Evolutionary conservation across 2,888 invertebrate species (phyloP).

Genomic region (Drosophila percnosoma): DNA sequence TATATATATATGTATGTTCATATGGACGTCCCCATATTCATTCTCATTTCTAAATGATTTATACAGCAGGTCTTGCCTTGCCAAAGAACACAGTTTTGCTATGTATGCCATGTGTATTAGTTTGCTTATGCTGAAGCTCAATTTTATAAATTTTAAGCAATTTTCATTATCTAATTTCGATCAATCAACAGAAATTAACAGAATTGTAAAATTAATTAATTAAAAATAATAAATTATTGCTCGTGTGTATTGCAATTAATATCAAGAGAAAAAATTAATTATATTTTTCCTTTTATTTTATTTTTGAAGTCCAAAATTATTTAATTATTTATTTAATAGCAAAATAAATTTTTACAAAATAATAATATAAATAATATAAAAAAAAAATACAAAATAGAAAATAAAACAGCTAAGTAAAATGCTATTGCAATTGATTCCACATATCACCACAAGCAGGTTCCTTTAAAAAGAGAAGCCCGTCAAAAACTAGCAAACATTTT

Average conservation of each 20-base stretch:
- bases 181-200: background rate
- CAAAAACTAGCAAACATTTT: constrained; percentile 13
- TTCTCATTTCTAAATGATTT: constrained; percentile 53
- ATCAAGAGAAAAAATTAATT: background rate
- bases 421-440: background rate
- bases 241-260: background rate
- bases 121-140: constrained; percentile 13
- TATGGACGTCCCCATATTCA: constrained; percentile 29
- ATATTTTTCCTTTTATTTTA: background rate
- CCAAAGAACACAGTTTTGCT: constrained; percentile 10
- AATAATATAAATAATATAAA: background rate
- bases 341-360: background rate
- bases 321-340: no score
- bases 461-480: background rate
- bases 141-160: background rate
- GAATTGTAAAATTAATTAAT: no score
- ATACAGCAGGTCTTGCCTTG: constrained; percentile 37
- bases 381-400: background rate
- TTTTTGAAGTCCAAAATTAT: no score
- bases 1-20: background rate
- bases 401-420: background rate
- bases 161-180: background rate
- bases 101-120: constrained; percentile 46
- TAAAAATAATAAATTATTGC: background rate
- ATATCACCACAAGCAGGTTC: background rate